Evolutionary conservation across 2,797 vertebrate species (phyloP).

Genomic region (Prunella strophiata): DNA sequence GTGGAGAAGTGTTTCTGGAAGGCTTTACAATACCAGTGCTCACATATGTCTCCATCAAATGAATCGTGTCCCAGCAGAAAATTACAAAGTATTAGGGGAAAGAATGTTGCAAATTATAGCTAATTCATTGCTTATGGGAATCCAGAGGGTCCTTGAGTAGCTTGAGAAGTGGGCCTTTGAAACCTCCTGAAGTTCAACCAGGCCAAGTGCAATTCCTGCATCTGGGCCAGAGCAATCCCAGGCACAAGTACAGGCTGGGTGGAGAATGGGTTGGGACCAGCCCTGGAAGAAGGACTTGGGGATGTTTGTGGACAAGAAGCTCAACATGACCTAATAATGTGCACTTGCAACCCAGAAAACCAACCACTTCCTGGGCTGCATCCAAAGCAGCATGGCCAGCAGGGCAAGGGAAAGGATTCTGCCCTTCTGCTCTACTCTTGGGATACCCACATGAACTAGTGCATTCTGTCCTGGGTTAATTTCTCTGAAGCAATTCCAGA

Average conservation of each 20-base stretch:
- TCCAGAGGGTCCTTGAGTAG: not conserved
- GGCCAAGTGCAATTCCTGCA: not conserved
- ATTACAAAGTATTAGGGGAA: not conserved
- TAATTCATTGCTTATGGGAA: not conserved
- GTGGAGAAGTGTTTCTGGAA: not conserved
- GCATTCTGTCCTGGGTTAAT: not conserved
- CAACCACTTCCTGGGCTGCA: not conserved
- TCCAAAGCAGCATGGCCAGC: not conserved
- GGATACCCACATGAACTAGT: not conserved
- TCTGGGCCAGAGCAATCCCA: not conserved
- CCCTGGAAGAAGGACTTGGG: not conserved
- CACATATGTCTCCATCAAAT: not conserved
- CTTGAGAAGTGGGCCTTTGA: not conserved
- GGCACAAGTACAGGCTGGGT: not conserved
- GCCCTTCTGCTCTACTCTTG: not conserved
- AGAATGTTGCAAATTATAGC: not conserved
- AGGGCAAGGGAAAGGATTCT: not conserved
- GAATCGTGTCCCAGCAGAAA: not conserved
- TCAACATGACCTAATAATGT: not conserved
- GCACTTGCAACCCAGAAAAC: not conserved
- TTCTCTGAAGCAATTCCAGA: not conserved
- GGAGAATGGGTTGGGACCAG: not conserved
- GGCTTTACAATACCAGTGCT: not conserved
- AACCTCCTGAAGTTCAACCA: not conserved
- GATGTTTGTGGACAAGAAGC: no score